Conservation (phyloP, 2,888 invertebrate genomes). For the Philereme transversata region DNA sequence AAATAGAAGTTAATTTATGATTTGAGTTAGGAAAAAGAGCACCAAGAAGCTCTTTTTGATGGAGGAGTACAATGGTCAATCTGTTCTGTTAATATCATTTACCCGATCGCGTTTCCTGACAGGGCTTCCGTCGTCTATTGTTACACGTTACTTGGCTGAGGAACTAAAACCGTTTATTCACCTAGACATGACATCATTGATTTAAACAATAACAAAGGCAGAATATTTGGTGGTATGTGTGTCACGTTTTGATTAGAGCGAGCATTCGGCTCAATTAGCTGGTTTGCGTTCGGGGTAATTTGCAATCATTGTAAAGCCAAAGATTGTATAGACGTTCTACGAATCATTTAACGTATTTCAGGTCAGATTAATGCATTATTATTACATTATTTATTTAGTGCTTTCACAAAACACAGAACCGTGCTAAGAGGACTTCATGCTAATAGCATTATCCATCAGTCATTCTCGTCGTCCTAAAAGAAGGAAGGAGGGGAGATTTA, state of each 20-base stretch:
- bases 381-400: no score
- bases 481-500: no score
- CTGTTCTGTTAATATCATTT: neutral
- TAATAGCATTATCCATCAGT: no score
- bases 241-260: constrained; percentile 61
- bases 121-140: constrained; percentile 2
- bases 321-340: neutral
- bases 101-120: constrained; percentile 1
- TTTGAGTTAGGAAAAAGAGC: neutral
- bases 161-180: constrained; percentile 5
- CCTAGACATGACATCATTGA: constrained; percentile 52
- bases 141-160: constrained; percentile 4
- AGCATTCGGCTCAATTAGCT: constrained; percentile 60
- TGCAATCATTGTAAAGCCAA: constrained; percentile 13
- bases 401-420: no score
- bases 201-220: constrained; percentile 47
- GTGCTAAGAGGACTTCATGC: no score
- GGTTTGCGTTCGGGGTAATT: constrained; percentile 39
- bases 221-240: constrained; percentile 55
- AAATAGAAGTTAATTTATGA: neutral
- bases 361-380: no score
- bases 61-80: neutral
- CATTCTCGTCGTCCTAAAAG: no score
- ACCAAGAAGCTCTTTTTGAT: neutral
- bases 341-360: neutral